Base-by-base conservation (phyloP, 2,113 vertebrate genomes). In the Paedocypris sp. region DNA sequence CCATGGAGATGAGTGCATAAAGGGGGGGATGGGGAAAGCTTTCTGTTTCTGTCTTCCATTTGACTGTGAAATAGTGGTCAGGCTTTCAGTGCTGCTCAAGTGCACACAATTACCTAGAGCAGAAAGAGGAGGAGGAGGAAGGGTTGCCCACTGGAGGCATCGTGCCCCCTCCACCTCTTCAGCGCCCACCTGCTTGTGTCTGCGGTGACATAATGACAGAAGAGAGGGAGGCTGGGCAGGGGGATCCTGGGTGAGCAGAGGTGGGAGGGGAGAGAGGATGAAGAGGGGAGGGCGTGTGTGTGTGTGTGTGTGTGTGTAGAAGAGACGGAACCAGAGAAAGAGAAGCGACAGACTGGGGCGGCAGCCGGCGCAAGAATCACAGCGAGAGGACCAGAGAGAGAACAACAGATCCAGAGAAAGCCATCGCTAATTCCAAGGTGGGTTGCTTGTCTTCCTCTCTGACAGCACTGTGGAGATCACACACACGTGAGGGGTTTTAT, bases 21-120 rank as follows among this genome's bases (percentile, higher is more conserved):
- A 66, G 52, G 64, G 75, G 67, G 70, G 64, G 67, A 70, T 66
- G 72, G 72, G 76, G 76, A 66, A 75, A 60, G 75, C 69, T 19
- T 56, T 5, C 15, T 61, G 8, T 54, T 26, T 23, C 12, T 47
- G 33, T 49, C 56, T 66, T 15, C 35, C 22, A 10, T 25, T 15
- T 32, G 26, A 36, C 20, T 35, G 39, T 25, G 20, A 32, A 19
- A 18, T 20, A 49, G 23, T 15, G 60, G 29, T 38, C 12, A 11
- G 32, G 46, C 56, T 56, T 61, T 56, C 29, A 38, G 29, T 13
- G 36, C 47, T 42, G 33, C 22, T 60, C 53, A 63, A 64, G 65
- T 33, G 56, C 41, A 60, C 50, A 31, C 22, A 67, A 62, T 60
- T 57, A 50, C 49, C 35, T 62, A 26, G 50, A 28, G 18, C 19